phyloP scores from a whole-genome alignment of 2,888 invertebrate genomes.

The Thymelicus sylvestris region DNA sequence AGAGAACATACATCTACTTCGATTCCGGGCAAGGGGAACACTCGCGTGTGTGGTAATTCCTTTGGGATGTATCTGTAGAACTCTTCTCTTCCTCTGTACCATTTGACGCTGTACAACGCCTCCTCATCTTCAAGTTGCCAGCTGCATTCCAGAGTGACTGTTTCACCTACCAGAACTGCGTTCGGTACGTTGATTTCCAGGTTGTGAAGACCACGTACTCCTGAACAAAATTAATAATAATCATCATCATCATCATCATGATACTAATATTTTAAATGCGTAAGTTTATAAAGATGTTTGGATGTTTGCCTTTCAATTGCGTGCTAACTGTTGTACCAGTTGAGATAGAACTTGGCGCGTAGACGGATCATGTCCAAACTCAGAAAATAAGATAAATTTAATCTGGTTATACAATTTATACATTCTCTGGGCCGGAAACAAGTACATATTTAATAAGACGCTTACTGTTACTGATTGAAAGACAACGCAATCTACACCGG shows the following conservation, averaged over 20 bases:
- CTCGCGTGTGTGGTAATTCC: constrained; percentile 89
- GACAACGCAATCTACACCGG: too few species aligned
- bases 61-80: constrained; percentile 93
- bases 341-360: too few species aligned
- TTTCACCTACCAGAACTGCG: constrained; percentile 89
- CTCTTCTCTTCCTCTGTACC: constrained; percentile 91
- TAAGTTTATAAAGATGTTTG: too few species aligned
- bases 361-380: too few species aligned
- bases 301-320: too few species aligned
- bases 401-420: too few species aligned
- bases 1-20: constrained; percentile 89
- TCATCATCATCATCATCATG: neutral
- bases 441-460: too few species aligned
- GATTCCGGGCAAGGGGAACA: constrained; percentile 88
- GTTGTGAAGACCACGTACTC: constrained; percentile 86
- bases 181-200: constrained; percentile 89
- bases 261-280: too few species aligned
- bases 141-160: constrained; percentile 89
- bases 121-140: constrained; percentile 90
- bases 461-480: too few species aligned
- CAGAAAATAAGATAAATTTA: too few species aligned
- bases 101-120: constrained; percentile 91
- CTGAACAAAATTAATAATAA: constrained; percentile 58
- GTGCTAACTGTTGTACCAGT: too few species aligned
- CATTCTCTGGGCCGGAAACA: too few species aligned